Evolutionary conservation across 2,113 vertebrate species (phyloP).

Genomic region (Orthochromis indermauri): DNA sequence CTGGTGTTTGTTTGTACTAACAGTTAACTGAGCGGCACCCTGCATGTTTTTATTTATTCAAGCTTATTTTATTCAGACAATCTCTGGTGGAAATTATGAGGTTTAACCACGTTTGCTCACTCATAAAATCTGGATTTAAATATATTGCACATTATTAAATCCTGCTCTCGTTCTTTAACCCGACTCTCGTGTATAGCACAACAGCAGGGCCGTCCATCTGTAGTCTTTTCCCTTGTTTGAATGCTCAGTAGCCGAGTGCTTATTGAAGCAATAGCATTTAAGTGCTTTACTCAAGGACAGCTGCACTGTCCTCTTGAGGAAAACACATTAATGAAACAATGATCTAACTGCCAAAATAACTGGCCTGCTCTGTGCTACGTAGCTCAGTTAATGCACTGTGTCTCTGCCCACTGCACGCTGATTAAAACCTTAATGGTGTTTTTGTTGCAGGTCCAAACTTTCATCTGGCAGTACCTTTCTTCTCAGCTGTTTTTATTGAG

Average conservation of each 20-base stretch:
- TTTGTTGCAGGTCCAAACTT: constrained; percentile 50
- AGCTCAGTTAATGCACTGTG: constrained; percentile 37
- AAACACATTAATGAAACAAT: constrained; percentile 60
- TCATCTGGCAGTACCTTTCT: background rate
- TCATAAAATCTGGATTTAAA: background rate
- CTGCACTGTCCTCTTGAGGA: constrained; percentile 53
- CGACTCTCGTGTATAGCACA: background rate
- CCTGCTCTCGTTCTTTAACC: background rate
- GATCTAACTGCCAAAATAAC: constrained; percentile 54
- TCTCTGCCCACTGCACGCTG: constrained; percentile 21
- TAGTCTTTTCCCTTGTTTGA: background rate
- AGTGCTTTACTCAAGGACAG: constrained; percentile 69
- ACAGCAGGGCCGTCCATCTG: background rate
- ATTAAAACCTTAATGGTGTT: constrained; percentile 51
- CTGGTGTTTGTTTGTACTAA: background rate
- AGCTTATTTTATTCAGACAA: background rate
- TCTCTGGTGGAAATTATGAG: background rate
- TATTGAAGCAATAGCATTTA: constrained; percentile 59
- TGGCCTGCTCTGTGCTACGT: background rate
- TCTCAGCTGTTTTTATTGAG: constrained; percentile 4
- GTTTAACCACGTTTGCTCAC: background rate
- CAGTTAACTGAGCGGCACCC: background rate
- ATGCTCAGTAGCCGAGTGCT: constrained; percentile 18
- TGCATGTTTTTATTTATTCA: background rate
- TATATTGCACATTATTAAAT: background rate